Evolutionary conservation across 2,797 vertebrate species (phyloP).

Genomic region (Poecilia picta): DNA sequence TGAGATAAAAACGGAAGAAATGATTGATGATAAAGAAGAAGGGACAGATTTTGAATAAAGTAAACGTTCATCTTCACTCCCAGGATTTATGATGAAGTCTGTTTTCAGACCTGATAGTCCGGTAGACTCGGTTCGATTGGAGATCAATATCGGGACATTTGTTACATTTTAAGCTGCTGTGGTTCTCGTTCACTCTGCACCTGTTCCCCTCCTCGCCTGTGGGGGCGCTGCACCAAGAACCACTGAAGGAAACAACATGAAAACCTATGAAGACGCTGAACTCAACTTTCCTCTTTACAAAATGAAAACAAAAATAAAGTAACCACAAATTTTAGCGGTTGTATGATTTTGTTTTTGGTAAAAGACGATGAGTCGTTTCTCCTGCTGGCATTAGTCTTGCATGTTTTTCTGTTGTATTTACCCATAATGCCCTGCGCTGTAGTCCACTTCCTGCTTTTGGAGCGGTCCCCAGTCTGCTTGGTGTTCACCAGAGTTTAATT

Average conservation of each 20-base stretch:
- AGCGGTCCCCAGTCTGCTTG: neutral
- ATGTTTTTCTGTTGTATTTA: neutral
- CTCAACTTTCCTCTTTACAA: neutral
- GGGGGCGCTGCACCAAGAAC: neutral
- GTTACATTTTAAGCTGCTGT: too few relatives aligned
- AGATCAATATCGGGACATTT: too few relatives aligned
- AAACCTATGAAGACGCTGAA: neutral
- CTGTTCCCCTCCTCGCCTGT: neutral
- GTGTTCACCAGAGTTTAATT: neutral
- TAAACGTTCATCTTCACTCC: constrained; percentile 42
- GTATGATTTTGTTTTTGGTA: neutral
- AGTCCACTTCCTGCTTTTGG: neutral
- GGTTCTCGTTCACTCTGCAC: neutral
- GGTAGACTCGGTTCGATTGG: neutral
- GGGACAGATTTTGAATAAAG: constrained; percentile 25
- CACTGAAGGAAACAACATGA: neutral
- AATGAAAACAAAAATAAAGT: neutral
- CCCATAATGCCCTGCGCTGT: neutral
- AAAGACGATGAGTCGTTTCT: neutral
- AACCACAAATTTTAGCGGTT: too few relatives aligned
- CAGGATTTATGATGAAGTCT: neutral
- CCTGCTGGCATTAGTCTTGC: too few relatives aligned
- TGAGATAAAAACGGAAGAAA: neutral
- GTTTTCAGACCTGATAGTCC: neutral
- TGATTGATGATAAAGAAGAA: neutral